Conservation (phyloP, 2,797 vertebrate genomes). For the Lophotriccus pileatus region DNA sequence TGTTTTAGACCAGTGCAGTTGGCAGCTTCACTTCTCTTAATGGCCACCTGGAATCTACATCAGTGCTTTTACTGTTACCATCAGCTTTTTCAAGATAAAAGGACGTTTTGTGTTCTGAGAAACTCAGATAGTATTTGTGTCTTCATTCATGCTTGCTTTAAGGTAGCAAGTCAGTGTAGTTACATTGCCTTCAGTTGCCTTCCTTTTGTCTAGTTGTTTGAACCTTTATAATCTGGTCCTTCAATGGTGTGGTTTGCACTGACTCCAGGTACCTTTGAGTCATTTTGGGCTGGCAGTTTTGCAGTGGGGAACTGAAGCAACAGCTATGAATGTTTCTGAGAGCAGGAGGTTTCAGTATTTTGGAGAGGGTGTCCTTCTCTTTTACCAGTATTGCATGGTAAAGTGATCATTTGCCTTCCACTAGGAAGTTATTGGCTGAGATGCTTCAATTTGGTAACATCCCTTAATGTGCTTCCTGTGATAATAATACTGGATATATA, state of each 20-base stretch:
- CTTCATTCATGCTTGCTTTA: not conserved
- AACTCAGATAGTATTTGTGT: not conserved
- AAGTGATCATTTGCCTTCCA: not conserved
- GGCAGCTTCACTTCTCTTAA: not conserved
- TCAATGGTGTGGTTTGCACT: not conserved
- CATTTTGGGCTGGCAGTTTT: not conserved
- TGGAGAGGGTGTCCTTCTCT: not conserved
- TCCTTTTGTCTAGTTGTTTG: not conserved
- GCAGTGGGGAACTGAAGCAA: not conserved
- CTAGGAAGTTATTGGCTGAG: not conserved
- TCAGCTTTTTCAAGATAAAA: not conserved
- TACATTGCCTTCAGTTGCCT: not conserved
- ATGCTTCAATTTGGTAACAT: not conserved
- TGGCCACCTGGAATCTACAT: not conserved
- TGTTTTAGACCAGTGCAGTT: not conserved
- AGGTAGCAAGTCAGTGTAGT: not conserved
- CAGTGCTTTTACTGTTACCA: not conserved
- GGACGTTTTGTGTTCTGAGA: not conserved
- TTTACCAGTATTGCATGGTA: not conserved
- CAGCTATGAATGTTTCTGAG: not conserved
- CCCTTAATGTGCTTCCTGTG: not conserved
- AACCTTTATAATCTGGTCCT: not conserved
- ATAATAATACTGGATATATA: not conserved
- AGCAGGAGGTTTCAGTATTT: not conserved
- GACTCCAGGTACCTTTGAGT: not conserved